phyloP scores from a whole-genome alignment of 2,113 vertebrate species.

The Siphamia tubifer region DNA sequence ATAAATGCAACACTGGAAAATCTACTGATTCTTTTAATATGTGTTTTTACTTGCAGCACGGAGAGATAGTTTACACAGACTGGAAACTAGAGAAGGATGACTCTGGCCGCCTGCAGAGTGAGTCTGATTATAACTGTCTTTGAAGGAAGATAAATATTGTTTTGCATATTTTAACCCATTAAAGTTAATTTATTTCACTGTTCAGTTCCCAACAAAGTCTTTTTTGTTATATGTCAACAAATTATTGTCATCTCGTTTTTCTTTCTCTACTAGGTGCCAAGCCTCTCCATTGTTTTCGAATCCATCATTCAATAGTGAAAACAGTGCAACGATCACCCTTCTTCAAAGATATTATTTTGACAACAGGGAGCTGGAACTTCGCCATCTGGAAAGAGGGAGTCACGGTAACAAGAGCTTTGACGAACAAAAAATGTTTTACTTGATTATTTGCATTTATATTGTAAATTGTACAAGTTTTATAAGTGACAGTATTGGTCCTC shows the following conservation, averaged over 20 bases:
- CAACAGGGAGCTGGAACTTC: constrained; percentile 64
- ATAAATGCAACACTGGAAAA: neutral
- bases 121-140: constrained; percentile 51
- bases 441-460: neutral
- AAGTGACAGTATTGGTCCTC: neutral
- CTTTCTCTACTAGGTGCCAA: constrained; percentile 66
- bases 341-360: constrained; percentile 88
- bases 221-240: too few species aligned
- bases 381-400: constrained; percentile 92
- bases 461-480: neutral
- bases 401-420: constrained; percentile 73
- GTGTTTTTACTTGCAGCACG: constrained; percentile 73
- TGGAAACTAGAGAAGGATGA: constrained; percentile 84
- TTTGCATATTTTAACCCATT: too few species aligned
- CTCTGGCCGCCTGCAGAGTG: constrained; percentile 76
- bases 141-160: neutral
- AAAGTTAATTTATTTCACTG: too few species aligned
- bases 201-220: too few species aligned
- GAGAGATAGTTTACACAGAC: constrained; percentile 84
- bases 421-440: neutral
- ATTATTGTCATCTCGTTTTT: neutral
- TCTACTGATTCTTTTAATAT: neutral
- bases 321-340: constrained; percentile 89
- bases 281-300: constrained; percentile 50
- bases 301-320: constrained; percentile 82